These are phyloP conservation scores for Nothobranchius furzeri DNA, from an alignment of 2,113 vertebrate genomes.

Conservation along the genomic window DNA sequence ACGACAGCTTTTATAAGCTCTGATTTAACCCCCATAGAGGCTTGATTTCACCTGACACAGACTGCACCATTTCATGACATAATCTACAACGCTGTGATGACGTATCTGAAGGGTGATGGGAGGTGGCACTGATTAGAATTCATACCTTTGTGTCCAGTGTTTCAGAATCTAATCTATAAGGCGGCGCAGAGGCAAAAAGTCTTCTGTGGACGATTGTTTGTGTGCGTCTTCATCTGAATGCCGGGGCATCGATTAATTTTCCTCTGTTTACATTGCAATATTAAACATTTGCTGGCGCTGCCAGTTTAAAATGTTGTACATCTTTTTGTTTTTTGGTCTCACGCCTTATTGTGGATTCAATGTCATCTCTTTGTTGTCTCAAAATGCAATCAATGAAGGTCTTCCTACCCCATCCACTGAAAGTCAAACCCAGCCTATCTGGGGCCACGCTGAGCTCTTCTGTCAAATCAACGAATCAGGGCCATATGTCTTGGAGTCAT, in stretches of 20 bases:
- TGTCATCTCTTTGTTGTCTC: conserved; percentile 80
- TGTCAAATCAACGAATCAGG: conserved; percentile 82
- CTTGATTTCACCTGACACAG: conserved; percentile 78
- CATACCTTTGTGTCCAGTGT: conserved; percentile 50
- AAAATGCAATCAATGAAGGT: conserved; percentile 83
- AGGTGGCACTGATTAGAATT: conserved; percentile 68
- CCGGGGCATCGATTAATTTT: conserved; percentile 49
- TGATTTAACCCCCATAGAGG: conserved; percentile 76
- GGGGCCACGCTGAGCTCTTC: conserved; percentile 72
- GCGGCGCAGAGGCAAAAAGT: conserved; percentile 34
- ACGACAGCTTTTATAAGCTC: conserved; percentile 78
- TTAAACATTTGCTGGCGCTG: conserved; percentile 43
- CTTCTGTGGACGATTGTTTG: conserved; percentile 24
- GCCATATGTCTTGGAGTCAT: conserved; percentile 85
- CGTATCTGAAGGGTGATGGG: conserved; percentile 65
- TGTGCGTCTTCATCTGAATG: conserved; percentile 11
- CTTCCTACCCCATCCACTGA: conserved; percentile 76
- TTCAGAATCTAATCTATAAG: conserved; percentile 59
- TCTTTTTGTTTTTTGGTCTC: conserved; percentile 47
- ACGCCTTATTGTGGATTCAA: conserved; percentile 65
- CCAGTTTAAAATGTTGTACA: conserved; percentile 63
- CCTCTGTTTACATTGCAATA: conserved; percentile 48
- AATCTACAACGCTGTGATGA: conserved; percentile 70
- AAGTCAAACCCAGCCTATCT: conserved; percentile 81
- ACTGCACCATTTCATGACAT: conserved; percentile 75